phyloP scores from a whole-genome alignment of 2,113 vertebrate genomes.

The Uria aalge region DNA sequence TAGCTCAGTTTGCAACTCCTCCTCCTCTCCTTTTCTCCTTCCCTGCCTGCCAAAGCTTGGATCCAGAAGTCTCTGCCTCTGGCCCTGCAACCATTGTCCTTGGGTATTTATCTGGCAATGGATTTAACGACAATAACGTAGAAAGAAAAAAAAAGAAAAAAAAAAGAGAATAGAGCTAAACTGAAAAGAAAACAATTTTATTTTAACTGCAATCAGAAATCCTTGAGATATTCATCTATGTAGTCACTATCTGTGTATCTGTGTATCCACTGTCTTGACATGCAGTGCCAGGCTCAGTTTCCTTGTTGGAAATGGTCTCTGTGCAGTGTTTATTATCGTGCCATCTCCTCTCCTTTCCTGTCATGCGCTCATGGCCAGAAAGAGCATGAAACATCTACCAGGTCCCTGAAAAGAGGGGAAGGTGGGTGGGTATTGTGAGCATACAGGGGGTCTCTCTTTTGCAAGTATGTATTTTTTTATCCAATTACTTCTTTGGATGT shows the following conservation, averaged over 20 bases:
- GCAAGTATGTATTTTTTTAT: not conserved
- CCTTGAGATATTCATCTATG: not conserved
- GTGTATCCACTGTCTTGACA: not conserved
- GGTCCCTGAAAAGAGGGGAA: not conserved
- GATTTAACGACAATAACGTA: not conserved
- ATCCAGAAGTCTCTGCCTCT: not conserved
- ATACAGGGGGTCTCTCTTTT: not conserved
- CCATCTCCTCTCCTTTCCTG: not conserved
- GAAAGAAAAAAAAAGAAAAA: not conserved
- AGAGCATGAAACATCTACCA: not conserved
- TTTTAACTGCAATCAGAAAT: not conserved
- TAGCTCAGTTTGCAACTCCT: not conserved
- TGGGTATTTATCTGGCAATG: not conserved
- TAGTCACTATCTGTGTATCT: not conserved
- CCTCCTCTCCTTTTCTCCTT: not conserved
- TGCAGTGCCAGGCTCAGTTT: not conserved
- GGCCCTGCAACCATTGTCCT: not conserved
- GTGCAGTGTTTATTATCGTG: not conserved
- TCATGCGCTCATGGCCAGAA: rapidly evolving
- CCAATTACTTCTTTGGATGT: not conserved
- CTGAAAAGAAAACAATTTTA: not conserved
- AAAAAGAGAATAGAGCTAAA: not conserved
- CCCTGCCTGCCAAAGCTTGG: not conserved
- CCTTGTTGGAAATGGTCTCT: not conserved
- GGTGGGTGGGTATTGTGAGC: not conserved